A percentile compares a stretch with the other conserved stretches of the same genome.
These are phyloP conservation scores for Terebella lapidaria DNA, from an alignment of 2,888 invertebrate species.

Conservation along the genomic window DNA sequence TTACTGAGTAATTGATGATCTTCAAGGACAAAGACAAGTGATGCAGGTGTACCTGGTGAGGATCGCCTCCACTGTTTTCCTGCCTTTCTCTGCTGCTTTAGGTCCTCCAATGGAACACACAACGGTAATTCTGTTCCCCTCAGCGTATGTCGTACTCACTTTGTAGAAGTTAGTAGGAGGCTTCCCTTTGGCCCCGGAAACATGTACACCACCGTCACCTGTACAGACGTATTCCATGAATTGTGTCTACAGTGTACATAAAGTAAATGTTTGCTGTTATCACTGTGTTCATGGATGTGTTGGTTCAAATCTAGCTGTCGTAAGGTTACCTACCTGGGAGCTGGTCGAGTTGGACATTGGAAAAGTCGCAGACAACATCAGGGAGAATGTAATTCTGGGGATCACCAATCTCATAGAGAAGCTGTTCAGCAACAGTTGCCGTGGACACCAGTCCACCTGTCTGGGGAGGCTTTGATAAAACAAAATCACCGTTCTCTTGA, in stretches of 20 bases:
- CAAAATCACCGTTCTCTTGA: slow-evolving; percentile 48
- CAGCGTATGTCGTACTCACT: slow-evolving; percentile 55
- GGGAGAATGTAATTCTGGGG: slow-evolving; percentile 55
- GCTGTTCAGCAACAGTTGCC: slow-evolving; percentile 55
- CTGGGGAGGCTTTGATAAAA: slow-evolving; percentile 54
- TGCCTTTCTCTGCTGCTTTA: slow-evolving; percentile 51
- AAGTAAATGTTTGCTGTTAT: too few species aligned
- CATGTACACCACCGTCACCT: too few species aligned
- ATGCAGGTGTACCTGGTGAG: slow-evolving; percentile 45
- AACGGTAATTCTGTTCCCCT: slow-evolving; percentile 54
- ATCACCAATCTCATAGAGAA: slow-evolving; percentile 57
- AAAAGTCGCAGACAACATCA: slow-evolving; percentile 57
- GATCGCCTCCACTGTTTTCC: slow-evolving; percentile 54
- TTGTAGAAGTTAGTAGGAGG: slow-evolving; percentile 54
- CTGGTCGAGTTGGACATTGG: slow-evolving; percentile 46
- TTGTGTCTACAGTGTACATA: too few species aligned
- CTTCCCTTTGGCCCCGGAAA: slow-evolving; percentile 54
- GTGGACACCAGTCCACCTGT: slow-evolving; percentile 55
- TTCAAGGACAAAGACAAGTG: too few species aligned
- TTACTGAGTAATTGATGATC: not conserved
- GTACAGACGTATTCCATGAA: too few species aligned
- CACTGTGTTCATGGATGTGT: too few species aligned
- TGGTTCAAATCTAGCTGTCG: too few species aligned
- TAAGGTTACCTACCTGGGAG: too few species aligned
- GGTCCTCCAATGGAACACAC: slow-evolving; percentile 54